Conservation (phyloP, 2,797 vertebrate genomes). For the Hemitrygon akajei region DNA sequence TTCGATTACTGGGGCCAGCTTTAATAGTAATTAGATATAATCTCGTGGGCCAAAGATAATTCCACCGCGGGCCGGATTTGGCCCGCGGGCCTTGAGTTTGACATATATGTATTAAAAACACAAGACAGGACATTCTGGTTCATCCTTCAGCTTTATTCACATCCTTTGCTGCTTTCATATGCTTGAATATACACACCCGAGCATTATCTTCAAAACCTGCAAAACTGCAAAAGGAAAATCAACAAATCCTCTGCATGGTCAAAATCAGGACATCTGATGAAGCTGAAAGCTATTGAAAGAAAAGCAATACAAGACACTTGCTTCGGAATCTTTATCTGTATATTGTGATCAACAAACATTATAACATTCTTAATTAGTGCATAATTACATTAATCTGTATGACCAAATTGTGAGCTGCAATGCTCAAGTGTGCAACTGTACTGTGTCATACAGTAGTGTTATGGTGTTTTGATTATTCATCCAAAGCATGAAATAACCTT, state of each 20-base stretch:
- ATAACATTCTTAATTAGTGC: background rate
- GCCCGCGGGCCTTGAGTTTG: too few species aligned
- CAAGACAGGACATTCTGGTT: background rate
- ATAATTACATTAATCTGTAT: background rate
- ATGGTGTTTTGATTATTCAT: background rate
- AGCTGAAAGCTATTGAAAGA: slow-evolving; percentile 12
- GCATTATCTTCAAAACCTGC: background rate
- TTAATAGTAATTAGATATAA: too few species aligned
- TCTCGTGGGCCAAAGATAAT: too few species aligned
- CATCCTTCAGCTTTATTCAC: slow-evolving; percentile 27
- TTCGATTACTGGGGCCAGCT: too few species aligned
- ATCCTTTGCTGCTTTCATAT: background rate
- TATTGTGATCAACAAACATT: slow-evolving; percentile 13
- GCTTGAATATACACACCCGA: background rate
- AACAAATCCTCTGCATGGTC: background rate
- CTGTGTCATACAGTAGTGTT: background rate
- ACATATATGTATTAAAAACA: too few species aligned
- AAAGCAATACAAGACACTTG: background rate
- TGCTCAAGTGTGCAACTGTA: background rate
- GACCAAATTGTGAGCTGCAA: background rate
- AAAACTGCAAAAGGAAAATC: background rate
- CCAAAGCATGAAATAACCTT: background rate
- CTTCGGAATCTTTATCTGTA: background rate
- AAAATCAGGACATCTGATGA: slow-evolving; percentile 18
- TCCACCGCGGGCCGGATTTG: too few species aligned